phyloP scores from a whole-genome alignment of 1,140 invertebrate genomes.

The Pemphigus obesinymphae region DNA sequence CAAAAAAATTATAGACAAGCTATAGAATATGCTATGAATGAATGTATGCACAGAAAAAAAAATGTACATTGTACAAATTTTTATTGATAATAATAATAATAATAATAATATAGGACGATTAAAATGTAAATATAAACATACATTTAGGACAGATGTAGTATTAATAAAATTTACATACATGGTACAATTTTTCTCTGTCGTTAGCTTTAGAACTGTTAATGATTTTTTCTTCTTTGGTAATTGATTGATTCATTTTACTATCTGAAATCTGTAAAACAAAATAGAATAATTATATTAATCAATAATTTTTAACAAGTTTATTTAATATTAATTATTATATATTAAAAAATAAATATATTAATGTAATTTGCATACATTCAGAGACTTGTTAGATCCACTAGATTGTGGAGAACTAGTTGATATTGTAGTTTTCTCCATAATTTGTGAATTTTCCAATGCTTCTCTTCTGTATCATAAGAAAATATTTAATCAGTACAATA shows the following conservation, averaged over 20 bases:
- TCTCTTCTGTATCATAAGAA: background rate
- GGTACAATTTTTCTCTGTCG: conserved; percentile 21
- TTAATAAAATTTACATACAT: background rate
- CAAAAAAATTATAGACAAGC: too few relatives aligned
- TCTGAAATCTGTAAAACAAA: conserved; percentile 1
- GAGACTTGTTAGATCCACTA: background rate
- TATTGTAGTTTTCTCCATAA: background rate
- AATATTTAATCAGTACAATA: background rate
- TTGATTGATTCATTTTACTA: conserved; percentile 8
- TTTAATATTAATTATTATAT: background rate
- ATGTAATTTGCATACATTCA: background rate
- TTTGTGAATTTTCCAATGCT: background rate
- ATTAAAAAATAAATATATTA: background rate
- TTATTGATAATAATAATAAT: too few relatives aligned
- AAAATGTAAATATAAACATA: too few relatives aligned
- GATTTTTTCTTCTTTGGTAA: conserved; percentile 22
- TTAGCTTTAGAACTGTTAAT: background rate
- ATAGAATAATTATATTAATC: too few relatives aligned
- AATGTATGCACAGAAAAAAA: too few relatives aligned
- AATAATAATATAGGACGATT: too few relatives aligned
- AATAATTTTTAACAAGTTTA: too few relatives aligned
- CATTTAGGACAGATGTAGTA: too few relatives aligned
- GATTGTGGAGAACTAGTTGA: conserved; percentile 8
- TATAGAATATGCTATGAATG: too few relatives aligned
- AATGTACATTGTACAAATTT: too few relatives aligned